Evolutionary conservation across 2,113 vertebrate species (phyloP).

Genomic region (Cairina moschata): DNA sequence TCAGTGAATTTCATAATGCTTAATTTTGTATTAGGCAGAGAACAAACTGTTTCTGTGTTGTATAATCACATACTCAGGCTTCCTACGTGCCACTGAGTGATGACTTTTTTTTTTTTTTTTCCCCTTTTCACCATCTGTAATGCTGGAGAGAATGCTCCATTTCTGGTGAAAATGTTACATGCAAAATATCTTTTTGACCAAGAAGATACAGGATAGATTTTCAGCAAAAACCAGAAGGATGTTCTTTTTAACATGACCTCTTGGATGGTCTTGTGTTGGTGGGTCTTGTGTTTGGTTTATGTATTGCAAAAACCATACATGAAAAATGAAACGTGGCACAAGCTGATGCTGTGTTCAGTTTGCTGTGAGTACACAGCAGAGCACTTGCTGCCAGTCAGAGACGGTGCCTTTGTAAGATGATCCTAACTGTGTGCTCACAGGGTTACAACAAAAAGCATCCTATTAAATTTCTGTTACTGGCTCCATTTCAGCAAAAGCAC

Average conservation of each 20-base stretch:
- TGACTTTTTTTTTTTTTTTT: not conserved
- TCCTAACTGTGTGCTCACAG: not conserved
- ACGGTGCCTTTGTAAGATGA: not conserved
- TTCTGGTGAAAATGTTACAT: not conserved
- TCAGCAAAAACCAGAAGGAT: not conserved
- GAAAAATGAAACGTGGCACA: not conserved
- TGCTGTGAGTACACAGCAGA: rapidly evolving
- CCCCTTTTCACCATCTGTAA: not conserved
- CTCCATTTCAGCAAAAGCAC: not conserved
- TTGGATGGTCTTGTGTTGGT: not conserved
- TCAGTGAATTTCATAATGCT: not conserved
- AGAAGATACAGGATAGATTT: not conserved
- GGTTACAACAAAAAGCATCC: not conserved
- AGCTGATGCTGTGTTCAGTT: not conserved
- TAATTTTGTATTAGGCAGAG: not conserved
- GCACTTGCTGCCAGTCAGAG: not conserved
- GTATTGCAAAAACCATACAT: not conserved
- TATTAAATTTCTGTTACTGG: not conserved
- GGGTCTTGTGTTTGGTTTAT: not conserved
- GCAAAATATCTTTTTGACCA: not conserved
- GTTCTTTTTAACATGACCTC: not conserved
- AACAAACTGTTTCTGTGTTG: not conserved
- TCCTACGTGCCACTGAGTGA: not conserved
- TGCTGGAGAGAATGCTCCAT: not conserved
- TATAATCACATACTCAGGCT: not conserved